Base-by-base conservation (phyloP, 2,113 vertebrate genomes). In the Pardalotus punctatus region DNA sequence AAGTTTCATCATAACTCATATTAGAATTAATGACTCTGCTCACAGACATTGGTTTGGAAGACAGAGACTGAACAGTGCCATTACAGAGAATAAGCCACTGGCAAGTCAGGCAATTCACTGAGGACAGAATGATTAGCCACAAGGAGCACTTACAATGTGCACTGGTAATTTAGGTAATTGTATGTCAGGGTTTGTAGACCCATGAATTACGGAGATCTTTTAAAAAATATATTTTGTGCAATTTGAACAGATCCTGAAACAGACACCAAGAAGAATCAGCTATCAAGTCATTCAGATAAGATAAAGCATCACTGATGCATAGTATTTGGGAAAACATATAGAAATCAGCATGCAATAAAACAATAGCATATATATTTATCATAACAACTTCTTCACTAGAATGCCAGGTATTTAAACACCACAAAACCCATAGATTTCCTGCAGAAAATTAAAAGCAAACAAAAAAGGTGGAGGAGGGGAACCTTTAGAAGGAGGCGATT, bases 101-200 rank as follows among this genome's bases (percentile, higher is more conserved):
- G 90, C 81, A 96, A 97, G 96, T 93, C 96, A 79, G 91, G 87
- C 83, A 95, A 84, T 96, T 97, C 84, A 88, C 67, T 86, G 85
- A 96, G 95, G 84, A 88, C 76, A 78, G 79, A 97, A 94, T 97
- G 96, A 97, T 97, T 96, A 98, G 95, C 97, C 93, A 96, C 94
- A 98, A 97, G 98, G 96, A 96, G 94, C 97, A 97, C 95, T 98
- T 97, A 96, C 84, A 93, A 64, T 97, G 95, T 96, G 84, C 96
- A 74, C 95, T 95, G 96, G 98, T 98, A 97, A 98, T 98, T 98
- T 98, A 96, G 97, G 98, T 98, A 97, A 98, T 98, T 98, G 97
- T 97, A 96, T 97, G 98, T 98, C 97, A 97, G 98, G 98, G 94
- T 97, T 95, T 97, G 95, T 86, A 95, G 96, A 96, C 96, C 96